These are phyloP conservation scores for Shinisaurus crocodilurus DNA, from an alignment of 2,113 vertebrate genomes.

Conservation along the genomic window DNA sequence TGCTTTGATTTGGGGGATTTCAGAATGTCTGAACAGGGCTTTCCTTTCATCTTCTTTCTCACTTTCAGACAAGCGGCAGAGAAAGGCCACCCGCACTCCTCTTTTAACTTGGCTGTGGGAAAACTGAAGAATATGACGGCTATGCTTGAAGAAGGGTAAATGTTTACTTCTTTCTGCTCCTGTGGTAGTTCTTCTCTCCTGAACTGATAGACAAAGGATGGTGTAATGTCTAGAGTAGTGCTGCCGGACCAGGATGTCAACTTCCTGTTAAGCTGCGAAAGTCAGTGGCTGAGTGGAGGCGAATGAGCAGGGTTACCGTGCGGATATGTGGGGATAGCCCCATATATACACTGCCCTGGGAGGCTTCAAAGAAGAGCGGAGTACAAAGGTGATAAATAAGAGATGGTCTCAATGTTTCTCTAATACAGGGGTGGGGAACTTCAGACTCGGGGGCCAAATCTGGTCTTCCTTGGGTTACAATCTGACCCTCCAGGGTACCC, in stretches of 20 bases:
- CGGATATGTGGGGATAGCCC: neutral
- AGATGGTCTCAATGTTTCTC: neutral
- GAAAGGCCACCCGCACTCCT: slow-evolving; percentile 57
- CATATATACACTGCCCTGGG: neutral
- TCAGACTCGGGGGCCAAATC: too few species aligned
- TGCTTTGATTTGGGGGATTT: neutral
- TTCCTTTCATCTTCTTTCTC: slow-evolving; percentile 1
- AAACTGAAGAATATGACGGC: slow-evolving; percentile 55
- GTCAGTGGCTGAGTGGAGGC: neutral
- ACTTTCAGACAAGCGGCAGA: slow-evolving; percentile 59
- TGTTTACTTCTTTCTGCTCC: neutral
- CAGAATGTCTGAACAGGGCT: neutral
- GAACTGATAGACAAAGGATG: neutral
- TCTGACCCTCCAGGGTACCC: too few species aligned
- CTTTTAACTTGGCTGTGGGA: slow-evolving; percentile 65
- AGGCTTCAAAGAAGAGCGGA: neutral
- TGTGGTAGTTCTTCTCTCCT: neutral
- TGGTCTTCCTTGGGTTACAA: too few species aligned
- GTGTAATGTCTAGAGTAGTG: neutral
- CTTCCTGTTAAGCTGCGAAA: neutral
- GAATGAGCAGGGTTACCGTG: neutral
- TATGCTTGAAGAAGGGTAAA: slow-evolving; percentile 54
- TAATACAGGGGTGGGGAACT: too few species aligned
- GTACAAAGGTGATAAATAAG: neutral
- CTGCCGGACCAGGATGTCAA: neutral